Base-by-base conservation (phyloP, 2,888 invertebrate species). In the Orthosia incerta region DNA sequence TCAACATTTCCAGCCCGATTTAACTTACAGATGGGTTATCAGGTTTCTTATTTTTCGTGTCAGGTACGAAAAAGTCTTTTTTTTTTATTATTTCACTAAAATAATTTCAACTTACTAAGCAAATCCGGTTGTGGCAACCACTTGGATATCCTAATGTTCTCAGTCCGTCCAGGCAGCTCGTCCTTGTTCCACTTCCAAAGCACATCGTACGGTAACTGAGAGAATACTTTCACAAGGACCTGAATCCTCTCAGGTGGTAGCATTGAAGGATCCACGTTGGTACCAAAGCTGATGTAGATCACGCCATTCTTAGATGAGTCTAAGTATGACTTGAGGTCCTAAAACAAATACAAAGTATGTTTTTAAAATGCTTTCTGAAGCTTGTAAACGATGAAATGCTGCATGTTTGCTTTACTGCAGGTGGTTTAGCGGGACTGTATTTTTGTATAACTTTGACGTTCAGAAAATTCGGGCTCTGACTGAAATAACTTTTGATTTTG, bases 181-280 rank as follows among this genome's bases (percentile, higher is more conserved):
- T 92, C 90, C 5, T 80, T 82, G 55, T 93, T 92, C 91, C 92
- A 94, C 83, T 95, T 96, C 92, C 92, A 95, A 5, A 96, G 64
- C 3, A 96, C 90, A 55, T 92, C 87, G 74, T 94, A 95, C 0
- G 93, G 93, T 23, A 95, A 75, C 45, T 89, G 80, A 0, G 91
- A 89, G 62, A 96, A 93, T 0, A 89, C 94, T 18, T 85, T 86
- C 0, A 93, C 61, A n/a, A 95, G 83, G 0, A 85, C 71, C 61
- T 89, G 75, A 5, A 91, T 84, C 62, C 71, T 88, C 45, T 91
- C 87, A 18, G 86, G 76, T n/a, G 92, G 88, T 48, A 95, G 76
- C 11, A 80, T 50, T 0, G 88, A 80, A 4, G 91, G 88, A 50
- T 89, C 84, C 1, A 95, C 90, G 55, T 94, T 93, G 0, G 94